Conservation (phyloP, 2,888 invertebrate species). For the Lasioglossum malachurum region DNA sequence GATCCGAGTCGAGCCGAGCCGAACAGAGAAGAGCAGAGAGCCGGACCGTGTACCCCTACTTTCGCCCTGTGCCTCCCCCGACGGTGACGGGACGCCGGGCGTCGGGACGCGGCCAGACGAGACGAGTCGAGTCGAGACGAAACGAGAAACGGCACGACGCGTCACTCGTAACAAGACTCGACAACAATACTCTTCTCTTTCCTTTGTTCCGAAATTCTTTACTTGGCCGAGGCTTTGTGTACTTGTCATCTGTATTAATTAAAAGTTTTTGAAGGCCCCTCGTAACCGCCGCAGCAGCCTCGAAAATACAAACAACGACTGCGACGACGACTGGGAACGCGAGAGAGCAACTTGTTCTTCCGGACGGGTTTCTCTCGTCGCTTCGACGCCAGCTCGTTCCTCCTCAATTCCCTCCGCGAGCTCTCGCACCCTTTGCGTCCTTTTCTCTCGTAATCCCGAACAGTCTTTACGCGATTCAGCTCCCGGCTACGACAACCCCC, state of each 20-base stretch:
- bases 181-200: slow-evolving; percentile 79
- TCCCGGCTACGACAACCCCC: slow-evolving; percentile 8
- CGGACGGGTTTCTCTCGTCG: background rate
- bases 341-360: background rate
- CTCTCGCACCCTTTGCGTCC: background rate
- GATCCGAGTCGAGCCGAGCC: background rate
- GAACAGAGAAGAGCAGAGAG: background rate
- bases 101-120: background rate
- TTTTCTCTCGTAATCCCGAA: background rate
- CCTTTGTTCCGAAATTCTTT: slow-evolving; percentile 78
- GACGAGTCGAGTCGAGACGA: slow-evolving; percentile 4
- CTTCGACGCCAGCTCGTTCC: slow-evolving; percentile 8
- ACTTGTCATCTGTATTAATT: slow-evolving; percentile 80
- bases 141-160: slow-evolving; percentile 63
- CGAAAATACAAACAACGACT: slow-evolving; percentile 64
- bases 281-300: slow-evolving; percentile 59
- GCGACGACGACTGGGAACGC: slow-evolving; percentile 1
- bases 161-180: slow-evolving; percentile 80
- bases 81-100: slow-evolving; percentile 70
- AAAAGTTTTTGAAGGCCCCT: slow-evolving; percentile 78
- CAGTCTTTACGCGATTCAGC: slow-evolving; percentile 21
- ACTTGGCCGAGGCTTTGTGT: slow-evolving; percentile 72
- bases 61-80: slow-evolving; percentile 50
- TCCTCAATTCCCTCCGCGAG: background rate
- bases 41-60: slow-evolving; percentile 6